Percentiles rank a stretch among this genome's conserved stretches.
phyloP scores from a whole-genome alignment of 2,888 invertebrate genomes.

The Entomobrya proxima region DNA sequence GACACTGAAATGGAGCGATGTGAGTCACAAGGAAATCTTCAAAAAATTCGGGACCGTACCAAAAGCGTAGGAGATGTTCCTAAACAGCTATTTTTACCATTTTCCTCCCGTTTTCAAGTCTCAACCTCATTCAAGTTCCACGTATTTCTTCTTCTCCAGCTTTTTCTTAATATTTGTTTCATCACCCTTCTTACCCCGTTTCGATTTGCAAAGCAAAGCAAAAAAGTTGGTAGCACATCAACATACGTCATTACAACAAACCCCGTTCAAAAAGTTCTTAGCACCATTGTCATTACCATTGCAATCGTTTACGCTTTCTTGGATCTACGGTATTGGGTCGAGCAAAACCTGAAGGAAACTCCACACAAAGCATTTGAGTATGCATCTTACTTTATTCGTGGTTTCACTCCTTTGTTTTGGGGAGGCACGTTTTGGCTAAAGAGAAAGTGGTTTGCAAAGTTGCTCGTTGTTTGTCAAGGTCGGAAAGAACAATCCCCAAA shows the following conservation, averaged over 20 bases:
- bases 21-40: slow-evolving; percentile 10
- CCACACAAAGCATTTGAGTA: slow-evolving; percentile 20
- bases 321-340: slow-evolving; percentile 15
- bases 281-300: background rate
- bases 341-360: slow-evolving; percentile 12
- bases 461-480: slow-evolving; percentile 15
- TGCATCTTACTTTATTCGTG: background rate
- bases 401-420: slow-evolving; percentile 8
- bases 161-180: background rate
- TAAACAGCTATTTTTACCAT: slow-evolving; percentile 4
- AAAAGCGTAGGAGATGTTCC: slow-evolving; percentile 35
- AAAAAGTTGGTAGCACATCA: background rate
- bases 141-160: slow-evolving; percentile 9
- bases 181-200: background rate
- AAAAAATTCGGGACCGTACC: slow-evolving; percentile 26
- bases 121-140: slow-evolving; percentile 30
- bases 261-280: background rate
- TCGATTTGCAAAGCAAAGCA: background rate
- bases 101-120: slow-evolving; percentile 33
- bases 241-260: background rate
- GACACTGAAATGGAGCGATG: slow-evolving; percentile 6
- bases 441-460: slow-evolving; percentile 10
- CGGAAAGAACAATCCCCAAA: background rate
- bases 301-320: slow-evolving; percentile 1
- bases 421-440: slow-evolving; percentile 26